phyloP scores from a whole-genome alignment of 2,113 vertebrate genomes.

The Pycnonotus jocosus region DNA sequence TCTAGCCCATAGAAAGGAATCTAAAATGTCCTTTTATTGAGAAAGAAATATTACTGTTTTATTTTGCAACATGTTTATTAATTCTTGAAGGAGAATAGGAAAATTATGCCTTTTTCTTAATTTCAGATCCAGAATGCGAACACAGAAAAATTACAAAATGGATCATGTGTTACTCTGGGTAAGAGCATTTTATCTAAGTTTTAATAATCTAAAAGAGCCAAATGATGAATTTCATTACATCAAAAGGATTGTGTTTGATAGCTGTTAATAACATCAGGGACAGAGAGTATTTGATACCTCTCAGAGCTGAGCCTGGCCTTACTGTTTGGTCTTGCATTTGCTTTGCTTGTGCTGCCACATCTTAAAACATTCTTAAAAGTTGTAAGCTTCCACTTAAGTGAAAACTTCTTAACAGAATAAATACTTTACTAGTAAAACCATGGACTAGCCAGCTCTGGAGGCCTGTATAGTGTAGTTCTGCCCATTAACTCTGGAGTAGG shows the following conservation, averaged over 20 bases:
- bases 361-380: not conserved
- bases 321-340: not conserved
- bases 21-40: not conserved
- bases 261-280: not conserved
- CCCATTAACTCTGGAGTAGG: not conserved
- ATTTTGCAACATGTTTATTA: slow-evolving; percentile 10
- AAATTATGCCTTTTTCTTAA: slow-evolving; percentile 9
- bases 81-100: not conserved
- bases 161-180: slow-evolving; percentile 44
- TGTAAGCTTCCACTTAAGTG: not conserved
- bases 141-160: not conserved
- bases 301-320: not conserved
- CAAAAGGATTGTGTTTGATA: not conserved
- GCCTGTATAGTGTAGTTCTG: not conserved
- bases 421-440: not conserved
- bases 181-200: slow-evolving; percentile 14
- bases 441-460: not conserved
- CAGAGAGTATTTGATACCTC: not conserved
- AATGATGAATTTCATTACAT: not conserved
- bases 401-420: not conserved
- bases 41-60: not conserved
- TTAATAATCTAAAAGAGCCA: not conserved
- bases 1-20: not conserved
- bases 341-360: not conserved
- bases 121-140: slow-evolving; percentile 58